Base-by-base conservation (phyloP, 2,113 vertebrate species). In the Poeciliopsis occidentalis region DNA sequence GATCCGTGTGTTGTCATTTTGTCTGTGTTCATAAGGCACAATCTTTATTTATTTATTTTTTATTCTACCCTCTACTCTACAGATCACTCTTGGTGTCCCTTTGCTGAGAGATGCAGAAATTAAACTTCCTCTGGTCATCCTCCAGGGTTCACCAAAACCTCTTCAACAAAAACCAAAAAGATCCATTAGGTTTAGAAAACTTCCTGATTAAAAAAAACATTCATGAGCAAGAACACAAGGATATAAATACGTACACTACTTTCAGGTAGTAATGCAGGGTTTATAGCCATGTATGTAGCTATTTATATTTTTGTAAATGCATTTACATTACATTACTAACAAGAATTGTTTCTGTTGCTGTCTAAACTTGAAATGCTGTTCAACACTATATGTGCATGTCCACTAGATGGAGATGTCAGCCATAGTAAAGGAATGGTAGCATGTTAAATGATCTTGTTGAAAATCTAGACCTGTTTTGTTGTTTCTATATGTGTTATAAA, bases 121-220 rank as follows among this genome's bases (percentile, higher is more conserved):
- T 76, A 93, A 88, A 79, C 87, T 94, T 32, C 93, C 93, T 32
- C 51, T 94, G 66, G 81, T 94, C 76, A 63, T 94, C 67, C 78
- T 93, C 60, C 67, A 82, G 39, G 70, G 82, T 54, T 66, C 64
- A 6, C 71, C 85, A 22, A 79, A 88, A 70, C 86, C 85, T 72
- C 75, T 34, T 37, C 51, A 70, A 41, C 71, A 77, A 71, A 84
- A 87, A 71, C 68, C 64, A 15, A 92, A 88, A 72, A 61, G 83
- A 62, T 90, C 88, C 34, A 88, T 84, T 32, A 85, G 87, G 85
- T 88, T 88, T 39, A 75, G 69, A 74, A 86, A 86, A 65, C 77
- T 84, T 70, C 74, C 76, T 41, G 24, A 54, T 75, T 88, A 68
- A 76, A 71, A 54, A 8, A 8, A 51, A 31, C 34, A 2, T 26